Evolutionary conservation across 2,113 vertebrate genomes (phyloP).

Genomic region (Psettodes erumei): DNA sequence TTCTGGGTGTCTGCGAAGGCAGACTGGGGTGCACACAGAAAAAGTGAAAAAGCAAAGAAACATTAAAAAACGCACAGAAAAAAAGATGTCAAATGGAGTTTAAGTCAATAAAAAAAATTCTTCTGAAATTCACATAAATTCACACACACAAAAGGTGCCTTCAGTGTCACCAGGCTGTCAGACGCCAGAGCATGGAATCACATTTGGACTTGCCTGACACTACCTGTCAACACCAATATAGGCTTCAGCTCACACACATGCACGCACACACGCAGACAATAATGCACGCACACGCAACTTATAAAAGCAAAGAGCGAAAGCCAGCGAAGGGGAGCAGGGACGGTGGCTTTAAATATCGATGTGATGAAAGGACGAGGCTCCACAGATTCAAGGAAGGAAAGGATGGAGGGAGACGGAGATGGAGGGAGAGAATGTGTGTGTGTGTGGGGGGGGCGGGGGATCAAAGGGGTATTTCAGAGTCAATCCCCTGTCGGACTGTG

Average conservation of each 20-base stretch:
- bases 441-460: conserved; percentile 46
- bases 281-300: background rate
- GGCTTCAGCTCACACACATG: conserved; percentile 1
- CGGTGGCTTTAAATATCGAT: conserved; percentile 55
- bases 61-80: background rate
- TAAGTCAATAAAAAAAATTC: conserved; percentile 22
- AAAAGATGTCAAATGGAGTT: conserved; percentile 37
- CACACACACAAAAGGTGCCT: conserved; percentile 17
- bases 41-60: conserved; percentile 1
- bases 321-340: background rate
- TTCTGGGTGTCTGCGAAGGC: conserved; percentile 11
- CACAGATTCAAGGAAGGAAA: conserved; percentile 6
- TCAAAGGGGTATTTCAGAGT: conserved; percentile 61
- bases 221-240: conserved; percentile 58
- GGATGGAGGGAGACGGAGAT: conserved; percentile 26
- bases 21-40: conserved; percentile 16
- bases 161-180: conserved; percentile 46
- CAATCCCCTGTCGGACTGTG: conserved; percentile 55
- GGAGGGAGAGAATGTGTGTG: conserved; percentile 26
- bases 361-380: conserved; percentile 61
- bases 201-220: conserved; percentile 59
- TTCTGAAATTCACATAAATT: conserved; percentile 4
- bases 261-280: conserved; percentile 13
- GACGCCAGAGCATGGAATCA: conserved; percentile 42
- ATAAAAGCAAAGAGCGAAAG: conserved; percentile 24